These are phyloP conservation scores for Eolophus roseicapilla DNA, from an alignment of 2,113 vertebrate species.

Conservation along the genomic window DNA sequence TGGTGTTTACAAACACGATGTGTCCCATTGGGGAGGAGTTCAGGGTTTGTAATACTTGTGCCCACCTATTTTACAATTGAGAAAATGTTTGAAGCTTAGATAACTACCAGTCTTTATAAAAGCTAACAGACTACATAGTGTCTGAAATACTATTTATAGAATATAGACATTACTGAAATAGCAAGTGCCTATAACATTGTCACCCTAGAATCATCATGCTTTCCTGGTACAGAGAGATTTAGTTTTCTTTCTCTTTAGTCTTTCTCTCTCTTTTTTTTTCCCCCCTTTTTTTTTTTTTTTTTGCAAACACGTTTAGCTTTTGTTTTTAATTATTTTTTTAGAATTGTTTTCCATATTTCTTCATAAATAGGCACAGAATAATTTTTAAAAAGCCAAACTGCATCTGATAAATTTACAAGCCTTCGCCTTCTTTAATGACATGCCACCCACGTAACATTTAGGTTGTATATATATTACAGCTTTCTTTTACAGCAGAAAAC, in stretches of 20 bases:
- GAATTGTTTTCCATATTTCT: conserved; percentile 75
- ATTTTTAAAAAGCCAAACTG: conserved; percentile 82
- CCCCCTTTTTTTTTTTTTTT: not conserved
- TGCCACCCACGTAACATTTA: conserved; percentile 84
- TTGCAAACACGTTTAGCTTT: conserved; percentile 66
- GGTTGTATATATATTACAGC: conserved; percentile 84
- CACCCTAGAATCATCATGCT: conserved; percentile 87
- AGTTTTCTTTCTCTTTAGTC: not conserved
- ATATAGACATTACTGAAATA: conserved; percentile 98
- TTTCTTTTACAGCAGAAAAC: conserved; percentile 83
- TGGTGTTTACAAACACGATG: conserved; percentile 96
- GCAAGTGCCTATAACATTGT: conserved; percentile 95
- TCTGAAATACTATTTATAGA: conserved; percentile 98
- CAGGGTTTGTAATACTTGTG: conserved; percentile 79
- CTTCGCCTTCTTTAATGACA: conserved; percentile 86
- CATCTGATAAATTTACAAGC: conserved; percentile 90
- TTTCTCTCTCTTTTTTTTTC: not conserved
- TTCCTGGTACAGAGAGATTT: conserved; percentile 75
- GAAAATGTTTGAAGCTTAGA: conserved; percentile 87
- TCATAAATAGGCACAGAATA: conserved; percentile 95
- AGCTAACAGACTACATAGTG: conserved; percentile 99
- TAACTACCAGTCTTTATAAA: conserved; percentile 99
- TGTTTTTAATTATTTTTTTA: conserved; percentile 12
- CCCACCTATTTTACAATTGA: conserved; percentile 89
- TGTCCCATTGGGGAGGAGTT: conserved; percentile 83